Evolutionary conservation across 2,888 invertebrate genomes (phyloP).

Genomic region (Aspidapion aeneum): DNA sequence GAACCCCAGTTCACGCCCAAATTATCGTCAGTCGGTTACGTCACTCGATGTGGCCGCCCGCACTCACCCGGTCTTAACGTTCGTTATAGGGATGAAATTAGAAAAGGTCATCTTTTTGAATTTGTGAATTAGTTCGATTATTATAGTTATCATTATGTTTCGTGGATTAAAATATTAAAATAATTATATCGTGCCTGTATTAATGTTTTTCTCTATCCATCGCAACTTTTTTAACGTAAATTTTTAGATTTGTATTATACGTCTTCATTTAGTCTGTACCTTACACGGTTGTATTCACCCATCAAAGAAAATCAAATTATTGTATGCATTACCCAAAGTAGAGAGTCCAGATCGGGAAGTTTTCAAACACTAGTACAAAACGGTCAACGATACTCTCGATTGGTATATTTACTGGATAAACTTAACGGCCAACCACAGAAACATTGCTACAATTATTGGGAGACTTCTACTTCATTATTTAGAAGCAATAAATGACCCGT

Average conservation of each 20-base stretch:
- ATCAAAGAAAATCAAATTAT: too few relatives aligned
- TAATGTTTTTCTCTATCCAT: too few relatives aligned
- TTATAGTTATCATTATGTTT: too few relatives aligned
- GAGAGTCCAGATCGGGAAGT: conserved; percentile 16
- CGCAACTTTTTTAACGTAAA: conserved; percentile 16
- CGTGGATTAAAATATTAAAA: too few relatives aligned
- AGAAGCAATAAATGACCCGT: conserved; percentile 20
- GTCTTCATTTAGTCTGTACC: conserved; percentile 18
- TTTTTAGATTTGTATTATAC: conserved; percentile 22
- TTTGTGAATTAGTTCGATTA: background rate
- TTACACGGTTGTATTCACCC: conserved; percentile 22
- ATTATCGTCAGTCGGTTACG: too few relatives aligned
- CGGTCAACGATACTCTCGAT: conserved; percentile 27
- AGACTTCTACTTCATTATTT: conserved; percentile 29
- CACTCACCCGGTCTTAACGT: too few relatives aligned
- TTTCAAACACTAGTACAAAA: conserved; percentile 15
- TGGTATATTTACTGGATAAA: conserved; percentile 32
- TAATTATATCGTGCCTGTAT: too few relatives aligned
- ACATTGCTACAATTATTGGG: conserved; percentile 30
- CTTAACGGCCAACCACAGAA: conserved; percentile 27
- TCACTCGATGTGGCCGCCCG: too few relatives aligned
- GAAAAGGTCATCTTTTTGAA: background rate
- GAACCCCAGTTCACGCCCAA: too few relatives aligned
- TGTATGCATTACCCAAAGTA: conserved; percentile 14
- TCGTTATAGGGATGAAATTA: too few relatives aligned